Evolutionary conservation across 2,113 vertebrate species (phyloP).

Genomic region (Hyperopisus bebe): DNA sequence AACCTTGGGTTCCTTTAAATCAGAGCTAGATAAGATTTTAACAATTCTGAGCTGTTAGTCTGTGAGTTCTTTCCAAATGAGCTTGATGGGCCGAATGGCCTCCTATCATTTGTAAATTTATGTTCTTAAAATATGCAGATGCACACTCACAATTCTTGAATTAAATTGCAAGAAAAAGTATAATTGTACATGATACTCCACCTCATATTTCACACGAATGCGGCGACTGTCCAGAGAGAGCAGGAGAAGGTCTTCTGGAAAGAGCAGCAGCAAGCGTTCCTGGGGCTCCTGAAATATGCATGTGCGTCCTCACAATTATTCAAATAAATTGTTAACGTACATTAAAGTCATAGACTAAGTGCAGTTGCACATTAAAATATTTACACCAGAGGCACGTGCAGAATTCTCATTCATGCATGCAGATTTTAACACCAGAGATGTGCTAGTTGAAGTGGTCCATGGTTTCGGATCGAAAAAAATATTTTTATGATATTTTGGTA

Average conservation of each 20-base stretch:
- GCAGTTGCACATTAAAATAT: background rate
- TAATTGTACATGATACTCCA: slow-evolving; percentile 36
- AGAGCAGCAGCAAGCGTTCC: slow-evolving; percentile 63
- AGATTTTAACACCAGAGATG: background rate
- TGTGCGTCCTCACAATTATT: no score
- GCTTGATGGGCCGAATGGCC: no score
- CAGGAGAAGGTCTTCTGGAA: slow-evolving; percentile 67
- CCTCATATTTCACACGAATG: slow-evolving; percentile 62
- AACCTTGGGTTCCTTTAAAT: no score
- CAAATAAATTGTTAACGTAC: background rate
- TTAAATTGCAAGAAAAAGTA: slow-evolving; percentile 16
- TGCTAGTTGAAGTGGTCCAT: background rate
- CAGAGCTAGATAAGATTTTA: no score
- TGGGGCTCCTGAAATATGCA: slow-evolving; percentile 53
- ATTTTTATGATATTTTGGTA: background rate
- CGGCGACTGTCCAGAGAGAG: slow-evolving; percentile 61
- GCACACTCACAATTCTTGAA: background rate
- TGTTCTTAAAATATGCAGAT: background rate
- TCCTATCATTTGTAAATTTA: no score
- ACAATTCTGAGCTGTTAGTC: no score
- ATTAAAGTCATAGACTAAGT: background rate
- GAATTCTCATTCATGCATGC: background rate
- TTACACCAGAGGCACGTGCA: background rate
- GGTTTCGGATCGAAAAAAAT: background rate
- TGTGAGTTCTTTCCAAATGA: no score